Percentiles rank a stretch among this genome's conserved stretches.
phyloP scores from a whole-genome alignment of 2,888 invertebrate genomes.

The Drosophila neotestacea region DNA sequence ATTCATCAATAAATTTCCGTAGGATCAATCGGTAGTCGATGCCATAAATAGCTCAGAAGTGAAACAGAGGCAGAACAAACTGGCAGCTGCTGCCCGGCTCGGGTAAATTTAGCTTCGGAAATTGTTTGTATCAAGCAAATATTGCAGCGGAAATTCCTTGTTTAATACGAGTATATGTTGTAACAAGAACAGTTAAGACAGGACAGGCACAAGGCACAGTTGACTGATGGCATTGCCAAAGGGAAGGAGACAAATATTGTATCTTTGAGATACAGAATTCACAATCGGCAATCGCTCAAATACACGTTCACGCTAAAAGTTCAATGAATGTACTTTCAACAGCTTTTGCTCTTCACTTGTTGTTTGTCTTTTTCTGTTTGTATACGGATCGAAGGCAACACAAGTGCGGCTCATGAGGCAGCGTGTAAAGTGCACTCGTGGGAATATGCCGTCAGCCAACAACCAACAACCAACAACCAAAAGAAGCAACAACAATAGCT shows the following conservation, averaged over 20 bases:
- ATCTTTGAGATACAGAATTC: constrained; percentile 36
- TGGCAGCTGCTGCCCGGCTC: constrained; percentile 41
- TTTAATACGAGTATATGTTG: constrained; percentile 51
- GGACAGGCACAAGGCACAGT: neutral
- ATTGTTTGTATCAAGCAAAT: constrained; percentile 64
- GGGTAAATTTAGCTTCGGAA: constrained; percentile 63
- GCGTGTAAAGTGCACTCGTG: constrained; percentile 73
- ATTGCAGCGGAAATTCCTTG: constrained; percentile 65
- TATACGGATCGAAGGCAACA: constrained; percentile 18
- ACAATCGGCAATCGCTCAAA: constrained; percentile 44
- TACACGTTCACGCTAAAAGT: constrained; percentile 38
- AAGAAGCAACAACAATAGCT: constrained; percentile 5
- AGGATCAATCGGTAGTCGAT: constrained; percentile 50
- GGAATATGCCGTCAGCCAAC: constrained; percentile 55
- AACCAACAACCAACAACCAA: constrained; percentile 15
- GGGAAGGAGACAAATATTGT: neutral
- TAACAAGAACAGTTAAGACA: constrained; percentile 8
- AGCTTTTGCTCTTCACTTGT: constrained; percentile 18
- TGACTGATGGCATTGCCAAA: constrained; percentile 9
- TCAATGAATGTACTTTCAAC: constrained; percentile 27
- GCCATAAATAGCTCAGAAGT: constrained; percentile 61
- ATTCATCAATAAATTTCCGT: constrained; percentile 76
- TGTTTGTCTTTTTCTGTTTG: constrained; percentile 18
- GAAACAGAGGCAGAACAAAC: constrained; percentile 21
- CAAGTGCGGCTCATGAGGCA: constrained; percentile 62